Evolutionary conservation across 2,113 vertebrate species (phyloP), one percentile per base, ranked within the genome.

Genomic region (Struthio camelus): DNA sequence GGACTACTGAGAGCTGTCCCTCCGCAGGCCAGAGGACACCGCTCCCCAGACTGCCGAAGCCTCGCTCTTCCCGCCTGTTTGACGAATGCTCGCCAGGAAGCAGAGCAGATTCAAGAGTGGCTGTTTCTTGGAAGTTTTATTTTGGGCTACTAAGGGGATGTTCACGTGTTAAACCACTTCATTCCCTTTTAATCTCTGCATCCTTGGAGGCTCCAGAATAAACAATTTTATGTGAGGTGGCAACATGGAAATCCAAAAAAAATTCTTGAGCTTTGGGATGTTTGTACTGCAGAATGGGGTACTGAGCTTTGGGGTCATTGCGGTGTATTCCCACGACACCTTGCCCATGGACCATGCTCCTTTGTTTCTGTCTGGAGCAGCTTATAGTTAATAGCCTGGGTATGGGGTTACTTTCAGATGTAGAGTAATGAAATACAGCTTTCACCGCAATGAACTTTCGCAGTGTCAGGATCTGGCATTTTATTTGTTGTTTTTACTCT

Each of bases 321-420:
- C 58, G 18, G 27, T 0, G 1, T 10, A 1, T 62, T 65, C 46
- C 73, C n/a, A 11, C 1, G 0, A 6, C 19, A 14, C 20, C 20
- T 83, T 8, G 11, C 34, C 28, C 20, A 0, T 9, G 0, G 7
- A 1, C 32, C 27, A 6, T 6, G 12, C 8, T 53, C 36, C 30
- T 58, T 56, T 2, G 7, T 1, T 59, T 40, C 36, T 27, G 11
- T 27, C 51, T 20, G n/a, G 9, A 34, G n/a, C 50, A 54, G 71
- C 15, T 65, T 12, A 3, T 53, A 40, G n/a, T 18, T 24, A 20
- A 70, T 30, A 53, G 15, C 42, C 25, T 80, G 77, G n/a, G 16
- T 18, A 13, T 2, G 15, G 72, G 25, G 27, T 24, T 40, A 3
- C 28, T 56, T 40, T 32, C 24, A 14, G 32, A 36, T 77, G 56